Evolutionary conservation across 1,140 invertebrate genomes (phyloP), one percentile per base, ranked within the genome.

Genomic region (Drosophila ohnishii): DNA sequence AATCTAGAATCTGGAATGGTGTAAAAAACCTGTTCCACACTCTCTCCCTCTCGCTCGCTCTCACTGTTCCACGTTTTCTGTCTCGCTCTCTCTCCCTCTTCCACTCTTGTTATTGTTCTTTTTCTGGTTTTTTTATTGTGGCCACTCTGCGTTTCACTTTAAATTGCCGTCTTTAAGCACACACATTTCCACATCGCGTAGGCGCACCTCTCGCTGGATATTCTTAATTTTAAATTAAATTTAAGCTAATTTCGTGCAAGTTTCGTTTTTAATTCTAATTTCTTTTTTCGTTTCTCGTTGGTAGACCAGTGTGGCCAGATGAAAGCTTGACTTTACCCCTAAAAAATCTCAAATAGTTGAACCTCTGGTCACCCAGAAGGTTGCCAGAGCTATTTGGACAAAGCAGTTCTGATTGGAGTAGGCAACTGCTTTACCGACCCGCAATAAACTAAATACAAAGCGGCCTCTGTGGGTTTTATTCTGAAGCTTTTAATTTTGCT

Each of bases 31-130:
- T 55, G 51, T 55, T 55, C 51, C 51, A 55, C 51, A 37, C 34
- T 37, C 51, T 37, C 34, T 55, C 13, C 34, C 19, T 37, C 51
- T 55, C 51, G 19, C 51, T 55, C 13, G 19, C 51, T 22, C 51
- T 13, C 34, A n/a, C 34, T 6, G 19, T 22, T 13, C 22, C 0
- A 13, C 4, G 19, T n/a, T 34, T 25, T 37, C 50, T 14, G 1
- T 22, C 32, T 30, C 19, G 45, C 8, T 28, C 14, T 9, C 13
- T 9, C 50, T 10, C 44, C 22, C 22, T 11, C 22, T 47, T 14
- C 22, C 45, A 5, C 51, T 14, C 51, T 55, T 55, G 51, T 37
- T 55, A 55, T 55, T 55, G 51, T 55, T 55, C 51, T 55, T 55
- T 37, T 37, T 55, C 19, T 37, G 32, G 6, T 0, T 22, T 53